Percentiles rank a stretch among this genome's conserved stretches.
Evolutionary conservation across 2,113 vertebrate species (phyloP).

Genomic region (Lophotis ruficrista): DNA sequence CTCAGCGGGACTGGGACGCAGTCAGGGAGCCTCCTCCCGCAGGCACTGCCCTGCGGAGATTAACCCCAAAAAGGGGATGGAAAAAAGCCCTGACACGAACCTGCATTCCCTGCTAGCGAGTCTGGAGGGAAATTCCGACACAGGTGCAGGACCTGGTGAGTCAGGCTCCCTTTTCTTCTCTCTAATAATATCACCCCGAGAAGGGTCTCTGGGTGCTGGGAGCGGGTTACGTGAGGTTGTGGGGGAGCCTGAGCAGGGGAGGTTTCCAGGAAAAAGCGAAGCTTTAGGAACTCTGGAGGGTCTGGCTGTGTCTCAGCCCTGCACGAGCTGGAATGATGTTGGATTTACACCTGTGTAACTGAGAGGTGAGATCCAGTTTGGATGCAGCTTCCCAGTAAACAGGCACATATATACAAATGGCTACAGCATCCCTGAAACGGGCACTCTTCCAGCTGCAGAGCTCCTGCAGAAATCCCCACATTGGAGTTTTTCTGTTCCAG

Average conservation of each 20-base stretch:
- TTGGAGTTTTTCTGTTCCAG: background rate
- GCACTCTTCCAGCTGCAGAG: background rate
- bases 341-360: background rate
- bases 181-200: background rate
- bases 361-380: background rate
- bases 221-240: background rate
- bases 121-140: background rate
- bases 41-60: background rate
- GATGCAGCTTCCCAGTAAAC: background rate
- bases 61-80: background rate
- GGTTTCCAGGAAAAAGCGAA: background rate
- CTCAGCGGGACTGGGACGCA: background rate
- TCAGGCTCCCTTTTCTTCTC: conserved; percentile 2
- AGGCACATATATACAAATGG: too few species aligned
- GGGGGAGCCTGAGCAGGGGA: background rate
- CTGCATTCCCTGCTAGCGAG: background rate
- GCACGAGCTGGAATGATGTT: background rate
- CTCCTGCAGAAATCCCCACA: background rate
- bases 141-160: background rate
- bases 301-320: background rate
- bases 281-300: background rate
- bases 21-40: background rate
- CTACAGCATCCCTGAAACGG: background rate
- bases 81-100: background rate
- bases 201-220: background rate